A percentile compares a stretch with the other conserved stretches of the same genome.
Conservation (phyloP, 2,113 vertebrate genomes). For the Gadus chalcogrammus region DNA sequence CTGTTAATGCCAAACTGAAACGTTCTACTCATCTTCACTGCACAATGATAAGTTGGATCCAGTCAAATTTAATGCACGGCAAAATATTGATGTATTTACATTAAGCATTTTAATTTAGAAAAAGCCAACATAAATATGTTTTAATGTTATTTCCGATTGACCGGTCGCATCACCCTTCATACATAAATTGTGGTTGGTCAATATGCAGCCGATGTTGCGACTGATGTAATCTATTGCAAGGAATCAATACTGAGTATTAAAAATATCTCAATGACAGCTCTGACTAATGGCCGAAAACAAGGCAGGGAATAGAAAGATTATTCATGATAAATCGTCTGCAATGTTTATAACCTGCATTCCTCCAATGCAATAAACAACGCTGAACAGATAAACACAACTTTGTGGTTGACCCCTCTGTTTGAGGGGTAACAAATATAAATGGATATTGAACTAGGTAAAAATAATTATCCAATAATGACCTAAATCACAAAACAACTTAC, state of each 20-base stretch:
- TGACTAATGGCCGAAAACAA: not conserved
- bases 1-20: no score
- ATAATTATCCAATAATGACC: no score
- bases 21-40: no score
- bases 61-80: not conserved
- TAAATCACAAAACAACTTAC: no score
- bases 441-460: no score
- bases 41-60: no score
- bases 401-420: no score
- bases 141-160: constrained; percentile 37
- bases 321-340: not conserved
- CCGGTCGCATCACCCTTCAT: constrained; percentile 6
- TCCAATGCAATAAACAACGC: no score
- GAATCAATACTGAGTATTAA: constrained; percentile 27
- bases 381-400: no score
- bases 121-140: constrained; percentile 25
- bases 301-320: not conserved
- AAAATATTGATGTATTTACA: constrained; percentile 24
- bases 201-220: constrained; percentile 27
- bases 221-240: constrained; percentile 33
- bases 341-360: not conserved
- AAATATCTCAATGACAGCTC: constrained; percentile 19
- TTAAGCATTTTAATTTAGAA: constrained; percentile 26
- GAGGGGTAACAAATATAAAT: no score
- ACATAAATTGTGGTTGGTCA: constrained; percentile 24